These are phyloP conservation scores for Pygathrix nemaeus DNA, from an alignment of 2,113 vertebrate species.

Conservation along the genomic window DNA sequence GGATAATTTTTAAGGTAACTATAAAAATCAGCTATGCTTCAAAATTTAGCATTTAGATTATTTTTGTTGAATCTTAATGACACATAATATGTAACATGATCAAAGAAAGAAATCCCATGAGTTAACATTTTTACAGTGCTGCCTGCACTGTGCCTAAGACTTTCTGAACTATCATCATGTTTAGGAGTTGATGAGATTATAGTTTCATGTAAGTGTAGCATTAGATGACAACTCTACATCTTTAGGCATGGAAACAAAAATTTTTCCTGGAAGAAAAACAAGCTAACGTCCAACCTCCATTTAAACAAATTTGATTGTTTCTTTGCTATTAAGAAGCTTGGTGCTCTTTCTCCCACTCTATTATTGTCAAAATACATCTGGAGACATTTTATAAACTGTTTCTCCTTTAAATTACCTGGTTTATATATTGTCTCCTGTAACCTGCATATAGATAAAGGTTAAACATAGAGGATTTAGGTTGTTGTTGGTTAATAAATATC, in stretches of 20 bases:
- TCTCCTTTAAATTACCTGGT: neutral
- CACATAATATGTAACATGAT: neutral
- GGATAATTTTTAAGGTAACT: neutral
- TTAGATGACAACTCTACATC: neutral
- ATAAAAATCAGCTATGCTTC: neutral
- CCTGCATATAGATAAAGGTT: neutral
- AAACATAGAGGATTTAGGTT: slow-evolving; percentile 8
- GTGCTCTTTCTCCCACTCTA: neutral
- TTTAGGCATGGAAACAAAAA: slow-evolving; percentile 23
- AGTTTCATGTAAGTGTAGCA: neutral
- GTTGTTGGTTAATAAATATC: neutral
- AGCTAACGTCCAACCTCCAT: neutral
- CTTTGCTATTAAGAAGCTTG: slow-evolving; percentile 24
- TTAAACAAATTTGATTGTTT: neutral
- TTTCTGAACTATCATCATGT: slow-evolving; percentile 31
- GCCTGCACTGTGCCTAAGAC: neutral
- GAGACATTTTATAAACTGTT: neutral
- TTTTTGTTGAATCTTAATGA: slow-evolving; percentile 16
- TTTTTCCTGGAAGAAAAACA: neutral
- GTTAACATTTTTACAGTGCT: neutral
- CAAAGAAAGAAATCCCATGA: neutral
- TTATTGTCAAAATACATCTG: slow-evolving; percentile 33
- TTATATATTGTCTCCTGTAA: neutral
- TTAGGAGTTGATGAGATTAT: neutral
- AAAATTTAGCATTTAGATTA: neutral